A percentile compares a stretch with the other conserved stretches of the same genome.
These are phyloP conservation scores for Gallinago undulata DNA, from an alignment of 2,113 vertebrate genomes.

Conservation along the genomic window DNA sequence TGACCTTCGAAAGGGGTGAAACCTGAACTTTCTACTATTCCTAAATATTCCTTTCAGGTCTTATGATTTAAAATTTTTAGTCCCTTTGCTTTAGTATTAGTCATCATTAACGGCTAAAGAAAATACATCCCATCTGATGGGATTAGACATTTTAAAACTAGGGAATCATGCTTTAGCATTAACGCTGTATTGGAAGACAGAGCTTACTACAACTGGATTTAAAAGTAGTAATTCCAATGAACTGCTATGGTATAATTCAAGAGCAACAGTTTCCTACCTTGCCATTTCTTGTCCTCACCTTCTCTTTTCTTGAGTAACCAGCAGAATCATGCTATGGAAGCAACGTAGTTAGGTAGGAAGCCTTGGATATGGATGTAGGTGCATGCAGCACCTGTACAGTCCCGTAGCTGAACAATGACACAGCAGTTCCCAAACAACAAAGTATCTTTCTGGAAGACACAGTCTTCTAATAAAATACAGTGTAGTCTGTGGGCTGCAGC, in stretches of 20 bases:
- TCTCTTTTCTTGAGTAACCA: neutral
- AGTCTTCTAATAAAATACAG: neutral
- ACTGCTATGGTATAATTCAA: neutral
- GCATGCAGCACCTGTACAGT: neutral
- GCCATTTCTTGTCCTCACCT: neutral
- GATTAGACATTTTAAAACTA: neutral
- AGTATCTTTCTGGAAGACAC: neutral
- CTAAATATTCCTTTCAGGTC: conserved; percentile 10
- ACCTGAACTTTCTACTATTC: conserved; percentile 7
- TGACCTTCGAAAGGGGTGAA: conserved; percentile 48
- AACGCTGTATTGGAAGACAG: neutral
- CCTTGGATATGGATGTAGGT: neutral
- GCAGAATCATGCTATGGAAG: neutral
- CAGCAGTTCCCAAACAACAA: neutral
- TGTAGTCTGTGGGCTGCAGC: neutral
- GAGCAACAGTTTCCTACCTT: neutral
- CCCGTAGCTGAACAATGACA: neutral
- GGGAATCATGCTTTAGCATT: neutral
- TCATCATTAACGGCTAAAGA: neutral
- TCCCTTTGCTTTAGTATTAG: neutral
- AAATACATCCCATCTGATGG: neutral
- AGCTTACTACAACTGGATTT: neutral
- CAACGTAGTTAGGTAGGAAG: neutral
- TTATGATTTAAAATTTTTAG: neutral
- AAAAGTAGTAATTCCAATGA: neutral